Evolutionary conservation across 2,888 invertebrate species (phyloP).

Genomic region (Drosophila anceps): DNA sequence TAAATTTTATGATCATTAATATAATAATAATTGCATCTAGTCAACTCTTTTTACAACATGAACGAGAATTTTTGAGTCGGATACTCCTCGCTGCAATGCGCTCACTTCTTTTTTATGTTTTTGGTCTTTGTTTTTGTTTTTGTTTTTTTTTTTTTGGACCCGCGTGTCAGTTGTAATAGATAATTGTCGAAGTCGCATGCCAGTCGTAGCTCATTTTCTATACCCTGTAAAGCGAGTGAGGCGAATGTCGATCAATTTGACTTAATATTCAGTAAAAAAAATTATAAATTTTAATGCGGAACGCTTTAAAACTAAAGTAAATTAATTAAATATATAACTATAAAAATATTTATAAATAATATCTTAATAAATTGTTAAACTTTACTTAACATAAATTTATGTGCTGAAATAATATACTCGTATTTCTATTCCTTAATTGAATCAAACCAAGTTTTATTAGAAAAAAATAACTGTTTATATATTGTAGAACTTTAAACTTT

Average conservation of each 20-base stretch:
- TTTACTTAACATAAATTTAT: no score
- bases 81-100: neutral
- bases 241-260: neutral
- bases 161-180: slow-evolving; percentile 77
- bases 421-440: no score
- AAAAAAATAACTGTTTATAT: no score
- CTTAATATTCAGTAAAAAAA: neutral
- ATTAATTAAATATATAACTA: neutral
- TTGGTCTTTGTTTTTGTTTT: slow-evolving; percentile 15
- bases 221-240: slow-evolving; percentile 31
- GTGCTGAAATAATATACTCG: no score
- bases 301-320: neutral
- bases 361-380: neutral
- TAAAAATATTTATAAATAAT: neutral
- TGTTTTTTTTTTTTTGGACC: slow-evolving; percentile 37
- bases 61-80: neutral
- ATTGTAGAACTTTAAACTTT: no score
- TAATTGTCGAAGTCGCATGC: slow-evolving; percentile 80
- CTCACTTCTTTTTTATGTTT: slow-evolving; percentile 11
- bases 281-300: neutral
- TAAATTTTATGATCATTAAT: neutral
- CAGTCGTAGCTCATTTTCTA: slow-evolving; percentile 57
- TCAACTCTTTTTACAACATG: neutral
- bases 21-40: neutral
- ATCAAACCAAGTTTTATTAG: no score